A percentile compares a stretch with the other conserved stretches of the same genome.
Evolutionary conservation across 2,888 invertebrate genomes (phyloP).

Genomic region (Galerucella nymphaeae): DNA sequence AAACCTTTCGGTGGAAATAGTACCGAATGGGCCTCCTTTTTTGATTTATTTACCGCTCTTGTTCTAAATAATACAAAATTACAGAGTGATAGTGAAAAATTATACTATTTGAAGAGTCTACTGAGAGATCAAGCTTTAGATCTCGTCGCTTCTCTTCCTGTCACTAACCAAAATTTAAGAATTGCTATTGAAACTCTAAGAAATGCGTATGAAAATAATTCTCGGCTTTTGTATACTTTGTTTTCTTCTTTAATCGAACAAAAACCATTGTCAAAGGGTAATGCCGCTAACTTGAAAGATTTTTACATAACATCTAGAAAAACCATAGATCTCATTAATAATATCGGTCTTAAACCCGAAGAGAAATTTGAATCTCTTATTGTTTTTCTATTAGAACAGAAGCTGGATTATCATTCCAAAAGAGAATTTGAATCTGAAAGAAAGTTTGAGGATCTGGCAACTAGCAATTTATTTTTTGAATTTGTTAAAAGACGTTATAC

Average conservation of each 20-base stretch:
- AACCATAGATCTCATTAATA: not conserved
- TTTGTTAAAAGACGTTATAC: not conserved
- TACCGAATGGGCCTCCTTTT: no score
- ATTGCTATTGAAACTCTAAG: not conserved
- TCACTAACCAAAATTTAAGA: not conserved
- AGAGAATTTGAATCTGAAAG: not conserved
- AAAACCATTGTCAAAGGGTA: not conserved
- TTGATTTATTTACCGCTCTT: no score
- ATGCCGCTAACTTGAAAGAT: not conserved
- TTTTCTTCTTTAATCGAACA: no score
- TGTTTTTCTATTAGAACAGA: not conserved
- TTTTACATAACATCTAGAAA: not conserved
- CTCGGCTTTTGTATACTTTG: not conserved
- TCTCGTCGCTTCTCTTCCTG: not conserved
- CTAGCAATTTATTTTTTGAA: not conserved
- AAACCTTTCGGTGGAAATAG: not conserved
- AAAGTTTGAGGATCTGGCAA: not conserved
- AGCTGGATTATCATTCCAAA: not conserved
- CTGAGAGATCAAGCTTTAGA: not conserved
- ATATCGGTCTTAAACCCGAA: not conserved
- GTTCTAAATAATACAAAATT: no score
- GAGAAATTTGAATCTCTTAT: not conserved
- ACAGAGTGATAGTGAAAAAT: not conserved
- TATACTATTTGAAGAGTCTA: slow-evolving; percentile 1
- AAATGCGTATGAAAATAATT: not conserved